These are phyloP conservation scores for Saguinus imperator DNA, from an alignment of 2,113 vertebrate genomes.

Conservation along the genomic window DNA sequence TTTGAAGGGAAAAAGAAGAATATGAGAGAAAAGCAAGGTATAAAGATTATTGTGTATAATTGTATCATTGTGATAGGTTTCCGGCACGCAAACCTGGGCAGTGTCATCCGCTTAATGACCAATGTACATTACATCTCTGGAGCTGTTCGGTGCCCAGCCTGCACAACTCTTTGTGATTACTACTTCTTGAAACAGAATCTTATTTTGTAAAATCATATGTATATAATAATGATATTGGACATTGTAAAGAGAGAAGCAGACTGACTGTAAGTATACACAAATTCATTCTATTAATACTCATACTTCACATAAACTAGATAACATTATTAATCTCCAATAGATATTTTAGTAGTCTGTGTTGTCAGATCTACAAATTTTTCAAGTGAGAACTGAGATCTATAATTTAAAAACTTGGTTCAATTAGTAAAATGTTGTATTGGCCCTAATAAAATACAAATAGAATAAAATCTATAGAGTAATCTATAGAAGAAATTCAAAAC, in stretches of 20 bases:
- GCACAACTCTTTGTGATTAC: background rate
- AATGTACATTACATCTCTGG: background rate
- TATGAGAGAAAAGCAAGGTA: background rate
- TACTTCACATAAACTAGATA: background rate
- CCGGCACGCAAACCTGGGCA: accelerated
- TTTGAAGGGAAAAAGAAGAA: background rate
- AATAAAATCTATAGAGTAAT: background rate
- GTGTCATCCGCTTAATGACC: background rate
- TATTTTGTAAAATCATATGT: background rate
- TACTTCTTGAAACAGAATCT: background rate
- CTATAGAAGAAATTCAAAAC: background rate
- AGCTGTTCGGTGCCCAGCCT: background rate
- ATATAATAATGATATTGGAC: background rate
- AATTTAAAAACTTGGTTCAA: background rate
- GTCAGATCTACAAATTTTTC: background rate
- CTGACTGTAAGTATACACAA: accelerated
- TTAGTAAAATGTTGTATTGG: background rate
- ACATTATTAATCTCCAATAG: background rate
- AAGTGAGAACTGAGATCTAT: background rate
- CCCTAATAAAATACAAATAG: background rate
- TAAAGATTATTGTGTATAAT: accelerated
- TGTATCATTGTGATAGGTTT: accelerated
- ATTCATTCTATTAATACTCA: background rate
- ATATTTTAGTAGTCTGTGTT: background rate
- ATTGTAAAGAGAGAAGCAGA: background rate